phyloP scores from a whole-genome alignment of 2,888 invertebrate genomes.

The Eremobia ochroleuca region DNA sequence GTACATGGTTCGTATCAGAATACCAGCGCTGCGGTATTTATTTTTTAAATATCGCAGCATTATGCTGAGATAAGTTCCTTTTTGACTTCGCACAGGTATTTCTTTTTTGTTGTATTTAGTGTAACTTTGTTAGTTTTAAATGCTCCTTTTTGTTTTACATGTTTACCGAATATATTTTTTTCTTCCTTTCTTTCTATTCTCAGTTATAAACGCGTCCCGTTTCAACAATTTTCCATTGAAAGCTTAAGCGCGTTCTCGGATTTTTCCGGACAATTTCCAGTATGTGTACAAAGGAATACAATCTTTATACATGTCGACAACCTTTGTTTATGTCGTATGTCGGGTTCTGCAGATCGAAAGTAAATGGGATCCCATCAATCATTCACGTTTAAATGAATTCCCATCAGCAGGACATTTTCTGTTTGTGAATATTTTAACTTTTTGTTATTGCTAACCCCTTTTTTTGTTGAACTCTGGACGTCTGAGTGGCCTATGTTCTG shows the following conservation, averaged over 20 bases:
- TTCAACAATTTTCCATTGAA: not conserved
- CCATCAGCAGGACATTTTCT: conserved; percentile 23
- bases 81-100: too few species aligned
- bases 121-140: too few species aligned
- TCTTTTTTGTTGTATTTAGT: too few species aligned
- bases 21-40: too few species aligned
- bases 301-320: conserved; percentile 33
- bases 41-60: too few species aligned
- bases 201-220: not conserved
- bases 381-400: conserved; percentile 64
- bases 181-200: too few species aligned
- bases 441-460: conserved; percentile 16
- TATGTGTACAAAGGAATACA: conserved; percentile 2
- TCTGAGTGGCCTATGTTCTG: conserved; percentile 18
- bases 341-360: conserved; percentile 35
- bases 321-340: conserved; percentile 15
- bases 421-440: conserved; percentile 44
- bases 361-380: conserved; percentile 71
- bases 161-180: too few species aligned
- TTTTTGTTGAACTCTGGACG: not conserved
- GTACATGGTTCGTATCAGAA: too few species aligned
- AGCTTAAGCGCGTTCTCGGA: not conserved
- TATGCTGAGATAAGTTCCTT: too few species aligned
- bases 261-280: not conserved
- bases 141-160: too few species aligned